Conservation (phyloP, 2,113 vertebrate species). For the Mystacornis crossleyi region DNA sequence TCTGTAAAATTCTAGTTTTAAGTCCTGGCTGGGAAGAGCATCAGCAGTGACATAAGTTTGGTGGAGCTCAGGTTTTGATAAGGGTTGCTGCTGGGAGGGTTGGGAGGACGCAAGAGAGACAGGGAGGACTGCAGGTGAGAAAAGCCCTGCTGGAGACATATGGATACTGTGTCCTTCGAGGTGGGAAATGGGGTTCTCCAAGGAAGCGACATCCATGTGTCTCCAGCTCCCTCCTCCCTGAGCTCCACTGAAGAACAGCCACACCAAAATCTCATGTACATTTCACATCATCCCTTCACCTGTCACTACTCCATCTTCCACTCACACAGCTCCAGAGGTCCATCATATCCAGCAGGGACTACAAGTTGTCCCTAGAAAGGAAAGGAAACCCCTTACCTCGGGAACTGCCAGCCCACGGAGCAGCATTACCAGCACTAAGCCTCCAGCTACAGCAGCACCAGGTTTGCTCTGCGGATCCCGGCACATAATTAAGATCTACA, state of each 20-base stretch:
- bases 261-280: fast-evolving
- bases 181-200: neutral
- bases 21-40: neutral
- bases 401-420: neutral
- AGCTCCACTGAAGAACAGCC: neutral
- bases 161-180: neutral
- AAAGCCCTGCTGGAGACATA: neutral
- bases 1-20: neutral
- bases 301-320: neutral
- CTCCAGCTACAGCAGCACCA: neutral
- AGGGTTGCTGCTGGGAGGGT: neutral
- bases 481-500: slow-evolving; percentile 18
- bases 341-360: fast-evolving
- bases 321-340: neutral
- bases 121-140: neutral
- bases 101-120: neutral
- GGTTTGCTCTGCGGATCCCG: neutral
- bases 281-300: neutral
- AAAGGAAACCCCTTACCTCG: neutral
- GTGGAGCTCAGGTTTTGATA: neutral
- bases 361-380: neutral
- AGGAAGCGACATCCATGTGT: fast-evolving
- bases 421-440: neutral
- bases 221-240: neutral
- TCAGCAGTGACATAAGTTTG: neutral